Evolutionary conservation across 1,140 invertebrate genomes (phyloP).

Genomic region (Maconellicoccus hirsutus): DNA sequence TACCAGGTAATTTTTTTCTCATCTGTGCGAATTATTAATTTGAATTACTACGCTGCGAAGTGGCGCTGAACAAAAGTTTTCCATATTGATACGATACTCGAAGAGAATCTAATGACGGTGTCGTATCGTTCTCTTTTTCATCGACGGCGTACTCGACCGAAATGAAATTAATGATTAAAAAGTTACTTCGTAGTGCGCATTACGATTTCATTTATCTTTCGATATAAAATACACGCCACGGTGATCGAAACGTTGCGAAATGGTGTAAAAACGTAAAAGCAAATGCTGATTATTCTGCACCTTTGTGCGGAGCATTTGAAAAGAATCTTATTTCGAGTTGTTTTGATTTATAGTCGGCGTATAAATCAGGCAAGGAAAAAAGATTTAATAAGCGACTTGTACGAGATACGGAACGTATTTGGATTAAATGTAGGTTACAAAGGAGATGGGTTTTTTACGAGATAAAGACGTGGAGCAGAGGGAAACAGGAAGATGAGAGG

Average conservation of each 20-base stretch:
- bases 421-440: too few relatives aligned
- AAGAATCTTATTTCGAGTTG: not conserved
- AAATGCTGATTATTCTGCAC: not conserved
- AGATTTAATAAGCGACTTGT: not conserved
- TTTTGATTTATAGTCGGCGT: not conserved
- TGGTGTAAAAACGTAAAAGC: not conserved
- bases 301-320: not conserved
- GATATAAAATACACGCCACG: not conserved
- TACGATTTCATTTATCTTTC: not conserved
- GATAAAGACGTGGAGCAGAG: too few relatives aligned
- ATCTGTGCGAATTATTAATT: too few relatives aligned
- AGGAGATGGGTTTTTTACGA: too few relatives aligned
- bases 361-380: not conserved
- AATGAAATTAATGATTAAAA: not conserved
- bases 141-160: not conserved
- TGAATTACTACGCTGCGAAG: too few relatives aligned
- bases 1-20: too few relatives aligned
- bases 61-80: too few relatives aligned
- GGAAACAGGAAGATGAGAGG: too few relatives aligned
- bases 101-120: too few relatives aligned
- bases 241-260: not conserved
- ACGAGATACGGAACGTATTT: too few relatives aligned
- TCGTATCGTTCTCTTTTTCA: too few relatives aligned
- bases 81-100: too few relatives aligned
- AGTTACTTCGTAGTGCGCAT: not conserved